Percentiles rank a stretch among this genome's conserved stretches.
Conservation (phyloP, 1,140 invertebrate species). For the Cepaea nemoralis region DNA sequence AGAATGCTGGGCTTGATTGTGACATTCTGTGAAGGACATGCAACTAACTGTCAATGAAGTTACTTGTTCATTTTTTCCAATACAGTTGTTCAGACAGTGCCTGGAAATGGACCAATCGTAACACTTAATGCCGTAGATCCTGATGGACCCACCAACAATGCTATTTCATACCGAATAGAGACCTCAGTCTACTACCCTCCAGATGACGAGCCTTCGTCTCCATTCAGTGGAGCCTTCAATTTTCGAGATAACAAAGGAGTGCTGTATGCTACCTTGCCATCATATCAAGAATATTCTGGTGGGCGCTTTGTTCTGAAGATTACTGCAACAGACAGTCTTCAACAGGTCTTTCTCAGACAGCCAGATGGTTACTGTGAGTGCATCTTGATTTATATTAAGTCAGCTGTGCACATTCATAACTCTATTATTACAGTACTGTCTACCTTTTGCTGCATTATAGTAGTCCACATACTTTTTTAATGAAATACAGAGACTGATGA, state of each 20-base stretch:
- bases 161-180: constrained; percentile 44
- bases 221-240: constrained; percentile 45
- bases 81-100: constrained; percentile 17
- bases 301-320: constrained; percentile 50
- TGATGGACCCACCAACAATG: constrained; percentile 38
- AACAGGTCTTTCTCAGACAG: constrained; percentile 37
- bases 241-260: constrained; percentile 47
- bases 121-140: constrained; percentile 10
- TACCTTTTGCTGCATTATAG: too few relatives aligned
- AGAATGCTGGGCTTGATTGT: too few relatives aligned
- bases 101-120: neutral
- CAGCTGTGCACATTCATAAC: too few relatives aligned
- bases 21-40: too few relatives aligned
- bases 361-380: constrained; percentile 41
- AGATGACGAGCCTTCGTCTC: constrained; percentile 19
- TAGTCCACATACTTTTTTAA: too few relatives aligned
- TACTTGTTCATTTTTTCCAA: neutral
- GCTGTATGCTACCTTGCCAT: constrained; percentile 44
- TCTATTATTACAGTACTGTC: too few relatives aligned
- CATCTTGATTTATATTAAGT: neutral
- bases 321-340: constrained; percentile 42
- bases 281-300: constrained; percentile 48
- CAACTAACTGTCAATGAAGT: too few relatives aligned
- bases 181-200: constrained; percentile 40
- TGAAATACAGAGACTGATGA: too few relatives aligned